Evolutionary conservation across 1,140 invertebrate genomes (phyloP).

Genomic region (Lepeophtheirus salmonis): DNA sequence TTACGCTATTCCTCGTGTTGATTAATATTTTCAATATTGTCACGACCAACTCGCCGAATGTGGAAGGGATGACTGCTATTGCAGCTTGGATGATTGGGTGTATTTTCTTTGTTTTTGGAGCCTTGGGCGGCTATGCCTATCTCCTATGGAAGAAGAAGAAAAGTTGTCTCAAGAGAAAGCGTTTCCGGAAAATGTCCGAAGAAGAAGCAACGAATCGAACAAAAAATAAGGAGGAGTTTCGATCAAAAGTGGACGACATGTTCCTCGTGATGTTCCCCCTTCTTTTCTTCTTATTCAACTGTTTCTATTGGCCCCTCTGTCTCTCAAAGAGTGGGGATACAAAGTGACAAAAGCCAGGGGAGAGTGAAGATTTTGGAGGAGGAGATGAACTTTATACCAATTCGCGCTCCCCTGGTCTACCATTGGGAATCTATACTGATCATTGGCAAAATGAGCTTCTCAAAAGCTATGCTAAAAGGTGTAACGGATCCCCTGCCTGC

Average conservation of each 20-base stretch:
- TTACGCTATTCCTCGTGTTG: constrained; percentile 18
- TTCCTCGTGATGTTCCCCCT: constrained; percentile 17
- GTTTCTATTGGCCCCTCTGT: constrained; percentile 19
- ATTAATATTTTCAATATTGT: constrained; percentile 19
- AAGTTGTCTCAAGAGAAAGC: constrained; percentile 14
- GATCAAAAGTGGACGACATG: constrained; percentile 16
- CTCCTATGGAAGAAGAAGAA: constrained; percentile 19
- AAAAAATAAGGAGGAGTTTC: constrained; percentile 7
- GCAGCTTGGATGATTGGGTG: constrained; percentile 18
- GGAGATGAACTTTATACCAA: not conserved
- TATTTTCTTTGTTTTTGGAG: constrained; percentile 18
- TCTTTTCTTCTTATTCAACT: constrained; percentile 14
- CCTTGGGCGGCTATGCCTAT: constrained; percentile 14
- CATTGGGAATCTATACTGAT: constrained; percentile 16
- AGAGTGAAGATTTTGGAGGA: not conserved
- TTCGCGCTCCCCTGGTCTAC: constrained; percentile 11
- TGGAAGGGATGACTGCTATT: constrained; percentile 18
- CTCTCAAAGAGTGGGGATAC: not conserved
- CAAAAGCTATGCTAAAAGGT: not conserved
- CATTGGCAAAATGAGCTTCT: constrained; percentile 8
- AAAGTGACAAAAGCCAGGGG: not conserved
- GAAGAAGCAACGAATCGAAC: constrained; percentile 12
- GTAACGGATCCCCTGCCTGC: not conserved
- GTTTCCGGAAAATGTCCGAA: constrained; percentile 10
- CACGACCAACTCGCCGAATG: constrained; percentile 17